Conservation (phyloP, 2,797 vertebrate species). For the Scleropages formosus region DNA sequence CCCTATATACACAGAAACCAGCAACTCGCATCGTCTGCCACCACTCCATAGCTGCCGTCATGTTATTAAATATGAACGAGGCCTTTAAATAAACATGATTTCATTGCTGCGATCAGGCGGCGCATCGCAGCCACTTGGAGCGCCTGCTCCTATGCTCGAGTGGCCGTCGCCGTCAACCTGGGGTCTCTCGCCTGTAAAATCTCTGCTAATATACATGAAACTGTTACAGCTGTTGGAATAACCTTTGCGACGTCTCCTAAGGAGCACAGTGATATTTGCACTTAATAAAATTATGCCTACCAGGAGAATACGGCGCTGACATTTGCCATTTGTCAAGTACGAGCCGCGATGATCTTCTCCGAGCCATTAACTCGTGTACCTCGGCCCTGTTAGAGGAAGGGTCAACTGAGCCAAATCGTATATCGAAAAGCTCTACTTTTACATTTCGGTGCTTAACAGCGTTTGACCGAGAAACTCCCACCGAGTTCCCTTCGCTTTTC, state of each 20-base stretch:
- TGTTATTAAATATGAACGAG: conserved; percentile 65
- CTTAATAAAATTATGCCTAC: conserved; percentile 84
- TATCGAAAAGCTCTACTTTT: too few species aligned
- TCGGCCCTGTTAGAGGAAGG: conserved; percentile 33
- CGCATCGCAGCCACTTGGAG: conserved; percentile 75
- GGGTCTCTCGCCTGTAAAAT: conserved; percentile 62
- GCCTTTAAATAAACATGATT: conserved; percentile 82
- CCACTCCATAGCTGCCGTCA: conserved; percentile 50
- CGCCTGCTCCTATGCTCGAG: conserved; percentile 67
- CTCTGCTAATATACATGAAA: conserved; percentile 73
- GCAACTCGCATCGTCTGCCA: conserved; percentile 54
- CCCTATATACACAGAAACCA: conserved; percentile 48
- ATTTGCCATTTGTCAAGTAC: conserved; percentile 83
- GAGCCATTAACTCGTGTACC: conserved; percentile 68
- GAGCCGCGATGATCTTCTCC: conserved; percentile 69
- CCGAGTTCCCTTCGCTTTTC: background rate
- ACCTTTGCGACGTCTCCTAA: conserved; percentile 78
- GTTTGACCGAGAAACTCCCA: background rate
- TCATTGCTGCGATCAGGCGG: conserved; percentile 53
- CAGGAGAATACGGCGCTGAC: conserved; percentile 81
- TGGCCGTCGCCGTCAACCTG: conserved; percentile 69
- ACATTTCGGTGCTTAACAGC: too few species aligned
- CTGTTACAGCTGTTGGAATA: conserved; percentile 77
- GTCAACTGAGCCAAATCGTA: background rate
- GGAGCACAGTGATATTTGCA: conserved; percentile 83